phyloP scores from a whole-genome alignment of 2,797 vertebrate genomes.

The Decapterus maruadsi region DNA sequence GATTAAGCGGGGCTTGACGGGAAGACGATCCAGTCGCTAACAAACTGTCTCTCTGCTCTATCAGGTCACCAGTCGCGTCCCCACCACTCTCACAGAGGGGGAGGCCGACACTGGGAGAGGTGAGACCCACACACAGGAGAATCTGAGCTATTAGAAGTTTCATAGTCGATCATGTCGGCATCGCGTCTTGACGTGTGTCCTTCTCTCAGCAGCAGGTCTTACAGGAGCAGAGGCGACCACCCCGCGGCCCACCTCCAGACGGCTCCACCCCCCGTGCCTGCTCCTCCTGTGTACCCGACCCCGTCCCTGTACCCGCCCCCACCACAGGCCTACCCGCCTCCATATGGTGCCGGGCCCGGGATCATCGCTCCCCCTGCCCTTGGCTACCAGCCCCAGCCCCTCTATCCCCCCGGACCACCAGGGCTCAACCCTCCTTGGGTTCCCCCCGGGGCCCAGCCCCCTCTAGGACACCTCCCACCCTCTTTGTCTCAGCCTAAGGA shows the following conservation, averaged over 20 bases:
- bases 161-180: neutral
- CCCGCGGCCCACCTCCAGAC: constrained; percentile 60
- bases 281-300: constrained; percentile 74
- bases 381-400: constrained; percentile 90
- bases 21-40: constrained; percentile 9
- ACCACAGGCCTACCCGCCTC: constrained; percentile 75
- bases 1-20: neutral
- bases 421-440: constrained; percentile 93
- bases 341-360: constrained; percentile 67
- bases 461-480: constrained; percentile 71
- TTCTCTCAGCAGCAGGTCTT: constrained; percentile 59
- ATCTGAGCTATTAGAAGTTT: neutral
- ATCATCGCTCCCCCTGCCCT: constrained; percentile 83
- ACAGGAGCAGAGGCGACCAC: constrained; percentile 70
- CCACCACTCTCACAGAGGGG: constrained; percentile 65
- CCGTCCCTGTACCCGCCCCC: constrained; percentile 75
- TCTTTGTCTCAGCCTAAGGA: constrained; percentile 87
- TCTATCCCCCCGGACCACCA: constrained; percentile 90
- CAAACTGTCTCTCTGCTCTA: neutral
- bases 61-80: constrained; percentile 70
- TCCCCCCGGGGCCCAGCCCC: constrained; percentile 89
- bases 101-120: constrained; percentile 79
- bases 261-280: constrained; percentile 56
- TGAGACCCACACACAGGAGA: constrained; percentile 8
- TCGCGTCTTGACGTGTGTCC: neutral